Base-by-base conservation (phyloP, 2,113 vertebrate species). In the Gavia stellata region DNA sequence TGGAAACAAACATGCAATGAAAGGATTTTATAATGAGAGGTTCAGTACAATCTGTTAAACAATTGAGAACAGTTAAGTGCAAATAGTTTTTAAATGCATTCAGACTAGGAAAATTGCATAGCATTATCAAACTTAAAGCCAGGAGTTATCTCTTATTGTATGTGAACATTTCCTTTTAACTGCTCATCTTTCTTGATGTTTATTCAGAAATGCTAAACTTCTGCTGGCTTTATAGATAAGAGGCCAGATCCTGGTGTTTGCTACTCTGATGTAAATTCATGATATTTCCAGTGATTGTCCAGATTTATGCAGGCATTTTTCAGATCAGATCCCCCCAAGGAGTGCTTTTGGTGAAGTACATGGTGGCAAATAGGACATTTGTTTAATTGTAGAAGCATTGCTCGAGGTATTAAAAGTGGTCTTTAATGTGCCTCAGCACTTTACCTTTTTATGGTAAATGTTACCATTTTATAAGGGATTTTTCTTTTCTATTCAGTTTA, bases 21-120 rank as follows among this genome's bases (percentile, higher is more conserved):
- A 98, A 98, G 98, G 98, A 98, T 98, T 99, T 97, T 98, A 98
- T 99, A 99, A 98, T 98, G 98, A 99, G 99, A 98, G 98, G 92
- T 97, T 98, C 96, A 73, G 97, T 96, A 97, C 98, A 99, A 99
- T 99, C 99, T 99, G 99, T 99, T 99, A 98, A 99, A 99, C 99
- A 99, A 98, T 99, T 98, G 98, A 98, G 98, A 99, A 98, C 96
- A 97, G 96, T 97, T 97, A 95, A 98, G 97, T 96, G 96, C 97
- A 98, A 98, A 98, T 96, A 97, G 97, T 95, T 98, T 97, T 97
- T 93, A 97, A 97, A 98, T 94, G 94, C 96, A 93, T 97, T 97
- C 96, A 97, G 95, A 89, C 92, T 92, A 84, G 94, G 94, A 96
- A 97, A 97, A 96, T 96, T 86, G 95, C 94, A 92, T 67, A 92